A percentile compares a stretch with the other conserved stretches of the same genome.
Evolutionary conservation across 2,113 vertebrate genomes (phyloP).

Genomic region (Rhinopithecus roxellana): DNA sequence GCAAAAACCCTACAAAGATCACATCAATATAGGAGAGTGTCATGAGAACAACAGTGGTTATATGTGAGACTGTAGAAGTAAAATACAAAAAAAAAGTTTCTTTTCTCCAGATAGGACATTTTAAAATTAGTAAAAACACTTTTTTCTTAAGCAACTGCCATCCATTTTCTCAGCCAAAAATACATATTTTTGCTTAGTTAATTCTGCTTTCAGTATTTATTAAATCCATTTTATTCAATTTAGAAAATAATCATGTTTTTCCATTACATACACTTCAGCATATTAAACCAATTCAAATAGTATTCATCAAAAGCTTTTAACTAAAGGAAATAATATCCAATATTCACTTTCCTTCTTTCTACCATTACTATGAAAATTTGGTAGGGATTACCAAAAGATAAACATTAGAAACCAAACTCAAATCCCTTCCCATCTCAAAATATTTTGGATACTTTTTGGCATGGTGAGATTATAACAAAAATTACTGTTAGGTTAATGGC

Average conservation of each 20-base stretch:
- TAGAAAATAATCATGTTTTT: not conserved
- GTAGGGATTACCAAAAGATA: constrained; percentile 1
- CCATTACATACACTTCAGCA: not conserved
- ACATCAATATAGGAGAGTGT: not conserved
- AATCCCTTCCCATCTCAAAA: not conserved
- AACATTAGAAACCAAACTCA: constrained; percentile 33
- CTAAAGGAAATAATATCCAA: not conserved
- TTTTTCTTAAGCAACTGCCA: not conserved
- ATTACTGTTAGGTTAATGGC: not conserved
- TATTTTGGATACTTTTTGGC: not conserved
- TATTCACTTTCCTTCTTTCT: constrained; percentile 20
- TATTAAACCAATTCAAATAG: not conserved
- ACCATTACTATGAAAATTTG: not conserved
- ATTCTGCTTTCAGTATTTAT: not conserved
- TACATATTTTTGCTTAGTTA: not conserved
- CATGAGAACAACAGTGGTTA: not conserved
- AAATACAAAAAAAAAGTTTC: constrained; percentile 15
- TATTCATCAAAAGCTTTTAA: not conserved
- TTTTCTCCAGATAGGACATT: not conserved
- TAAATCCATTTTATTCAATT: constrained; percentile 10
- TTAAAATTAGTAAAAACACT: not conserved
- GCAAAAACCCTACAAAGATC: not conserved
- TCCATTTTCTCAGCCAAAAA: not conserved
- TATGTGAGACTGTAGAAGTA: not conserved
- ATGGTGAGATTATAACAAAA: not conserved